A percentile compares a stretch with the other conserved stretches of the same genome.
Evolutionary conservation across 2,888 invertebrate genomes (phyloP).

Genomic region (Drosophila helvetica): DNA sequence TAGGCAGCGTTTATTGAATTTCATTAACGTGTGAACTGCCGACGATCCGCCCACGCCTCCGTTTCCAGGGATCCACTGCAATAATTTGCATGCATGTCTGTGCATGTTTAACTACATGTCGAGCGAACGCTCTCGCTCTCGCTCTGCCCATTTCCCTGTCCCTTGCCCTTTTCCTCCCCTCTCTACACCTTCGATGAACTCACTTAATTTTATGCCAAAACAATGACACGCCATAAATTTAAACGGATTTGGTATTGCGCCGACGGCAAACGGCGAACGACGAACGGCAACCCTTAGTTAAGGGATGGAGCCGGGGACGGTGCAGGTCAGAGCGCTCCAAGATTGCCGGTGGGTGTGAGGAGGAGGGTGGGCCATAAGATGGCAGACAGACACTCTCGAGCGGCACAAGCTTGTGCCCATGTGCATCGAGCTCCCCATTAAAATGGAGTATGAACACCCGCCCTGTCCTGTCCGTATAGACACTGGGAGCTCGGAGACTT

Average conservation of each 20-base stretch:
- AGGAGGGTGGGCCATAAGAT: slow-evolving; percentile 8
- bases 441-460: background rate
- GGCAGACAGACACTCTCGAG: slow-evolving; percentile 12
- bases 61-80: slow-evolving; percentile 40
- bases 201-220: slow-evolving; percentile 80
- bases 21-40: slow-evolving; percentile 55
- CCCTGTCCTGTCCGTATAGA: too few species aligned
- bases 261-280: slow-evolving; percentile 49
- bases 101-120: slow-evolving; percentile 67
- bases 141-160: background rate
- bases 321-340: slow-evolving; percentile 1
- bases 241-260: slow-evolving; percentile 75
- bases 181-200: slow-evolving; percentile 51
- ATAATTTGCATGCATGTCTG: slow-evolving; percentile 75
- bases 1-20: slow-evolving; percentile 70
- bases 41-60: background rate
- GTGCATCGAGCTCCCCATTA: background rate
- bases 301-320: background rate
- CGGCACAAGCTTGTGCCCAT: background rate
- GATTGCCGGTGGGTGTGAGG: background rate
- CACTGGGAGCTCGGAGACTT: too few species aligned
- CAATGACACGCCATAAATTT: slow-evolving; percentile 79
- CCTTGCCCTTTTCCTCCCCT: background rate
- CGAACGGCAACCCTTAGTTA: slow-evolving; percentile 18
- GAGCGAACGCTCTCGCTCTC: background rate